A percentile compares a stretch with the other conserved stretches of the same genome.
These are phyloP conservation scores for Netelia melanura DNA, from an alignment of 2,888 invertebrate genomes.

Conservation along the genomic window DNA sequence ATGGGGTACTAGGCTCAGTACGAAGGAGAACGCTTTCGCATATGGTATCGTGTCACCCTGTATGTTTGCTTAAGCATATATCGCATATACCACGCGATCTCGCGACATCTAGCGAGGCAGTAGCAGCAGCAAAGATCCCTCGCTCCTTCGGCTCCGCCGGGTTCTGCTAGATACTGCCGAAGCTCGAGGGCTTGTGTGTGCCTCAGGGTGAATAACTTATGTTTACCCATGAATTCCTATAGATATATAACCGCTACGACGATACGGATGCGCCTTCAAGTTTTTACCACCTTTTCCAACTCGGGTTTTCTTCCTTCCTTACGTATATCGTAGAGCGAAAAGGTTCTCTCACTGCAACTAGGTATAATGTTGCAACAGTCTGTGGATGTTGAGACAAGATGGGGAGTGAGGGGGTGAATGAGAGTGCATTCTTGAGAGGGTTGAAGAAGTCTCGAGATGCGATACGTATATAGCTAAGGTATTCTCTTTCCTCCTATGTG, in stretches of 20 bases:
- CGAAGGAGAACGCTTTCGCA: constrained; percentile 67
- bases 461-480: constrained; percentile 12
- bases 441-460: constrained; percentile 57
- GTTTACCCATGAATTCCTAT: constrained; percentile 77
- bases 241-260: constrained; percentile 51
- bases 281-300: constrained; percentile 58
- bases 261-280: constrained; percentile 31
- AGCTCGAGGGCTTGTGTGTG: constrained; percentile 50
- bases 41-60: constrained; percentile 79
- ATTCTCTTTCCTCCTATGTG: constrained; percentile 20
- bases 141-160: constrained; percentile 18
- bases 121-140: constrained; percentile 42
- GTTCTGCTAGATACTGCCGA: constrained; percentile 30
- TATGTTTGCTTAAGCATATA: constrained; percentile 80
- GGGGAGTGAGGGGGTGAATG: constrained; percentile 8
- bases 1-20: constrained; percentile 32
- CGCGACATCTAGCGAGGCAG: constrained; percentile 46
- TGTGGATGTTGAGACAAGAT: constrained; percentile 33
- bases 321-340: constrained; percentile 7
- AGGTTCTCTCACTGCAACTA: constrained; percentile 39
- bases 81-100: constrained; percentile 38
- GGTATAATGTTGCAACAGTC: constrained; percentile 51
- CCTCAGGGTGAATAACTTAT: constrained; percentile 81
- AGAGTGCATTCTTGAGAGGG: constrained; percentile 61
- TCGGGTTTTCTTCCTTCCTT: constrained; percentile 1